Percentiles rank a stretch among this genome's conserved stretches.
These are phyloP conservation scores for Emydocephalus ijimae DNA, from an alignment of 2,113 vertebrate species.

Conservation along the genomic window DNA sequence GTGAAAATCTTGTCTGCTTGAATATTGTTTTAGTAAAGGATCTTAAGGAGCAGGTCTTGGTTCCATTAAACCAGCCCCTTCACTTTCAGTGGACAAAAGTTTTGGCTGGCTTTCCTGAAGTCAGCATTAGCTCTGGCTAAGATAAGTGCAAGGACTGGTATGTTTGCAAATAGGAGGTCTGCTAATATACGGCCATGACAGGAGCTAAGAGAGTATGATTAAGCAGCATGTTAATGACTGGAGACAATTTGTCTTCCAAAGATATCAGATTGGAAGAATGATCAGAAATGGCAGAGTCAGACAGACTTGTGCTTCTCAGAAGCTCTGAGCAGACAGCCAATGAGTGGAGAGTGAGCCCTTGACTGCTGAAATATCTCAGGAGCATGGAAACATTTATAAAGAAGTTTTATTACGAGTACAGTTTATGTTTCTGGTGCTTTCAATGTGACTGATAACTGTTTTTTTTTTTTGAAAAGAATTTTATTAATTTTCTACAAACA, in stretches of 20 bases:
- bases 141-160: constrained; percentile 48
- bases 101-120: constrained; percentile 73
- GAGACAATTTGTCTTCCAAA: no score
- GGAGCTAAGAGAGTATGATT: not conserved
- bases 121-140: constrained; percentile 65
- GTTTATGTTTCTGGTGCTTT: not conserved
- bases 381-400: not conserved
- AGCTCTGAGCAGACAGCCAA: not conserved
- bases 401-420: not conserved
- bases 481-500: no score
- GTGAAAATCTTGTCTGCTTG: not conserved
- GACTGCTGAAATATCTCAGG: not conserved
- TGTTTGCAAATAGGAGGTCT: not conserved
- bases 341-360: not conserved
- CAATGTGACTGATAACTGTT: not conserved
- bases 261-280: not conserved
- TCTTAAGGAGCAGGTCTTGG: constrained; percentile 73
- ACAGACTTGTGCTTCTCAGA: not conserved
- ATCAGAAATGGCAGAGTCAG: not conserved
- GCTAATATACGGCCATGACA: not conserved
- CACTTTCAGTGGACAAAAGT: constrained; percentile 74
- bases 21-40: constrained; percentile 61
- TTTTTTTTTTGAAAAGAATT: no score
- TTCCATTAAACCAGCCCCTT: constrained; percentile 74
- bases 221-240: not conserved